Conservation (phyloP, 1,140 invertebrate genomes). For the Lerema accius region DNA sequence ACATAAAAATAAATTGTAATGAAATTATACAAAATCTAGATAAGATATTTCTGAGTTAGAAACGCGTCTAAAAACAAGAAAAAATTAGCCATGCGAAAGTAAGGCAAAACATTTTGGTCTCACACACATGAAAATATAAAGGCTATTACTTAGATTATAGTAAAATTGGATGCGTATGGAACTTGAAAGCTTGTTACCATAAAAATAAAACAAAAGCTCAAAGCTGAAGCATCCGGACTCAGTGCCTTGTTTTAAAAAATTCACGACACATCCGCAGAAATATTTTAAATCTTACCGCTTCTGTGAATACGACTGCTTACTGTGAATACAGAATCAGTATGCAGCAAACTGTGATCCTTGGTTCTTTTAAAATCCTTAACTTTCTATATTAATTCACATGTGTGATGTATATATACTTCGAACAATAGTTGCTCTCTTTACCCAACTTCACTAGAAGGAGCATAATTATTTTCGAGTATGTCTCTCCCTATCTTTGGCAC, state of each 20-base stretch:
- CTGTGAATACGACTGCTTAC: constrained; percentile 16
- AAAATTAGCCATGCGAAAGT: too few species aligned
- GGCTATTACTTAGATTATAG: background rate
- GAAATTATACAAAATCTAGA: too few species aligned
- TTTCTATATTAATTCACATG: background rate
- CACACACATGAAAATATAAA: background rate
- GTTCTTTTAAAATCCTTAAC: too few species aligned
- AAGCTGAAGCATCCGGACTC: constrained; percentile 10
- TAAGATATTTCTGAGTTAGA: too few species aligned
- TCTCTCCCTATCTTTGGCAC: too few species aligned
- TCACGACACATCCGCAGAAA: constrained; percentile 21
- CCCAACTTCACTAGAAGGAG: too few species aligned
- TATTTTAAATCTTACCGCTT: constrained; percentile 27
- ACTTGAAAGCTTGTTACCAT: constrained; percentile 23
- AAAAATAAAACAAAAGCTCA: constrained; percentile 28
- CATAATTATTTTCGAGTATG: too few species aligned
- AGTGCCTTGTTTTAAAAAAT: constrained; percentile 16
- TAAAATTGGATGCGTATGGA: constrained; percentile 13
- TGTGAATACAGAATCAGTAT: constrained; percentile 12
- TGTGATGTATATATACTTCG: too few species aligned
- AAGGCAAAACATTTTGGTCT: too few species aligned
- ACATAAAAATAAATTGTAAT: too few species aligned
- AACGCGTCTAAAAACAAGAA: too few species aligned
- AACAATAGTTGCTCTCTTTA: too few species aligned
- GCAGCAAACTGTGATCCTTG: constrained; percentile 4